Evolutionary conservation across 2,113 vertebrate genomes (phyloP), one percentile per base, ranked within the genome.

Genomic region (Chitala chitala): DNA sequence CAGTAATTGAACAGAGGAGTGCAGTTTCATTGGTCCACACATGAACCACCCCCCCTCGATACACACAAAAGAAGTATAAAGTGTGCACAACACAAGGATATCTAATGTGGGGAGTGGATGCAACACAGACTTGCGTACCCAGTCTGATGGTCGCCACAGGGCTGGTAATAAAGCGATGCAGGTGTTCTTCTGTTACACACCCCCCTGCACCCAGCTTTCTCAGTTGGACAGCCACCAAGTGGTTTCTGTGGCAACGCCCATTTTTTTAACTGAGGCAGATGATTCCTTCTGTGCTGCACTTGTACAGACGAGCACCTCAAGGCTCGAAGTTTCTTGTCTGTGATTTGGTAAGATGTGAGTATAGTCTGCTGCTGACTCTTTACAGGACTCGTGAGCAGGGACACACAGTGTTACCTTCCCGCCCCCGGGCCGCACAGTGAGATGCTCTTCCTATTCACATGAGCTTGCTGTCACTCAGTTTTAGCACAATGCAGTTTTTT

Each of bases 61-160:
- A 79, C 75, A 77, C 56, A 78, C 82, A 85, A 81, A 78, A 82
- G 12, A 46, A 46, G 44, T 6, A 38, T 20, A 38, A 83, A 84
- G 79, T 84, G 83, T 79, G 70, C 64, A 72, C 54, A 42, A 74
- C 5, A n/a, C 81, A 75, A 77, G 75, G 76, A 79, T 79, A 63
- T 46, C 72, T 78, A 82, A 75, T 73, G 73, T 78, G 66, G 69
- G 78, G 77, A 77, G 83, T 80, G 78, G 80, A 75, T 84, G 84
- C 80, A 83, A 80, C 80, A 81, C 61, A 66, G 75, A 77, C 80
- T 81, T 82, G 83, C 81, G 83, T 84, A 83, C 83, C 84, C 78
- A 82, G 75, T 85, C 71, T 81, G 76, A 73, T 78, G 83, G 82
- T 84, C 80, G 79, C 79, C 77, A 76, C 77, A 76, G 78, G 80